Evolutionary conservation across 2,113 vertebrate species (phyloP), one percentile per base, ranked within the genome.

Genomic region (Anolis sagrei): DNA sequence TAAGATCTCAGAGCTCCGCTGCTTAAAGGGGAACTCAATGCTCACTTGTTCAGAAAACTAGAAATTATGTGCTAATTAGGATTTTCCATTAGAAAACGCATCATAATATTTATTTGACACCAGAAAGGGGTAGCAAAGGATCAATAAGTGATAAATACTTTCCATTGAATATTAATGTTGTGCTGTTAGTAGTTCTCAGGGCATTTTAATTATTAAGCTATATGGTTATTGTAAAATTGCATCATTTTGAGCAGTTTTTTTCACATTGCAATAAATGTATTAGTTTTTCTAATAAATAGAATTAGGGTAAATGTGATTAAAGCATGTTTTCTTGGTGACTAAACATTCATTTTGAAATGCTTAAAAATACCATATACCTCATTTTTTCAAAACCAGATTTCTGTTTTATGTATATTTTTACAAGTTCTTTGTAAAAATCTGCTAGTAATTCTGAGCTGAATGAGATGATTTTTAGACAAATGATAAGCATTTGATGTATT

Each of bases 121-220:
- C 95, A 95, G 94, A 89, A 95, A 95, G 93, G 94, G 95, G 94
- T 93, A 95, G 90, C 91, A 88, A 87, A 94, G 93, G 89, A 94
- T 91, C 90, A 66, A 80, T 77, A 79, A 70, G 34, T 76, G 70
- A 27, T 68, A 84, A 80, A 91, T 85, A 84, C 68, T 0, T 61
- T 61, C 23, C 29, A 39, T 23, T 73, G 34, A 29, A 39, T 9
- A 5, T 27, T 62, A 14, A 5, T 62, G 5, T 11, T 73, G 23
- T 18, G 16, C 2, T 58, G 13, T 58, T 58, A 16, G 54, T 25
- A 14, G 14, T 9, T 82, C 44, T 51, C 19, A 29, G 29, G 39
- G 34, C 25, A 83, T 74, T 83, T 62, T 75, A 58, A 44, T 16
- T 44, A 23, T 25, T 39, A 44, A 2, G 39, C 29, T 61, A 61